phyloP scores from a whole-genome alignment of 1,140 invertebrate species.

The Batillaria attramentaria region DNA sequence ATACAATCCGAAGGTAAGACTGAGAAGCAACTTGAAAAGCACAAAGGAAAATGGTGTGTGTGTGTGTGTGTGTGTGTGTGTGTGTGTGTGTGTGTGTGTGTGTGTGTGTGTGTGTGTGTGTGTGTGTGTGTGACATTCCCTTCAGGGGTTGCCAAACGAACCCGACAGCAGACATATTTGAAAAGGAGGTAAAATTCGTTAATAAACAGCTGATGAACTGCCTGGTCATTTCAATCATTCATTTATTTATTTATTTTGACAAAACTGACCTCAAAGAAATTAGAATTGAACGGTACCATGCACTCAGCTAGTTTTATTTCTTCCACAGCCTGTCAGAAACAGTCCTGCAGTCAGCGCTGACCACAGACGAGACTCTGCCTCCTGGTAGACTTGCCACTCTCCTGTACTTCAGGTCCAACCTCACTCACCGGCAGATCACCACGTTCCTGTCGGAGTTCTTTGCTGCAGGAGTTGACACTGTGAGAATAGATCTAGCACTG shows the following conservation, averaged over 20 bases:
- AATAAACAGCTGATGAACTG: no score
- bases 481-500: no score
- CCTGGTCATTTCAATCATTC: no score
- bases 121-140: no score
- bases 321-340: constrained; percentile 4
- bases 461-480: constrained; percentile 55
- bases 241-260: no score
- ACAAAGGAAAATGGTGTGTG: neutral
- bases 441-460: constrained; percentile 51
- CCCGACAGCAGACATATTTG: no score
- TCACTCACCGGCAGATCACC: constrained; percentile 43
- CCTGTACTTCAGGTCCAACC: constrained; percentile 34
- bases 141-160: no score
- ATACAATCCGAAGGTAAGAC: constrained; percentile 83
- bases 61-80: neutral
- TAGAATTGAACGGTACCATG: no score
- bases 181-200: no score
- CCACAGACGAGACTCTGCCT: neutral
- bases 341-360: constrained; percentile 14
- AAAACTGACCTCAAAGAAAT: no score
- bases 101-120: no score
- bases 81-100: no score
- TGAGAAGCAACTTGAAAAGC: neutral
- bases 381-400: constrained; percentile 36
- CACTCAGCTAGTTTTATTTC: neutral